These are phyloP conservation scores for Tetheella fluctuosa DNA, from an alignment of 2,888 invertebrate genomes.

Conservation along the genomic window DNA sequence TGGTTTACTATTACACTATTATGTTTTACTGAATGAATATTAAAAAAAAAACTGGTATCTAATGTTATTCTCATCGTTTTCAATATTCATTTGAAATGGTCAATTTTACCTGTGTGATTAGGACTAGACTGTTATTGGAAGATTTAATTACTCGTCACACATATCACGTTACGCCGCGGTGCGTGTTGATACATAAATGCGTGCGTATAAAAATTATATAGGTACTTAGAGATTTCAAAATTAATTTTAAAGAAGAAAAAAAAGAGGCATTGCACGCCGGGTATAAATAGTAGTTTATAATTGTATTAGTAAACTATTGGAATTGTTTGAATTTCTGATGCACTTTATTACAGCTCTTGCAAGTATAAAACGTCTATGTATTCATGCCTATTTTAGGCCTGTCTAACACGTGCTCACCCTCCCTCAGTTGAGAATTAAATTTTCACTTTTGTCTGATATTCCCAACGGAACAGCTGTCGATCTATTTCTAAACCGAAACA, in stretches of 20 bases:
- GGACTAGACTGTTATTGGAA: background rate
- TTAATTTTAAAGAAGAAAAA: no score
- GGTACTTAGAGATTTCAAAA: no score
- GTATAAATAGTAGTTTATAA: no score
- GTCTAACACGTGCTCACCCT: constrained; percentile 49
- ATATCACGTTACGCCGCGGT: background rate
- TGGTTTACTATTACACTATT: no score
- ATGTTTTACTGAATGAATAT: no score
- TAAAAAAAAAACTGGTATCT: no score
- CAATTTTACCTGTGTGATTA: no score
- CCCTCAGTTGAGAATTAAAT: constrained; percentile 55
- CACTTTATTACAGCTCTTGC: background rate
- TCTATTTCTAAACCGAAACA: constrained; percentile 69
- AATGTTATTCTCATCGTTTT: no score
- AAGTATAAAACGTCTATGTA: background rate
- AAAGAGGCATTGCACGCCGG: no score
- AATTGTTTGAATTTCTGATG: background rate
- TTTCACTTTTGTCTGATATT: constrained; percentile 65
- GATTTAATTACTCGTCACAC: background rate
- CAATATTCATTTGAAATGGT: background rate
- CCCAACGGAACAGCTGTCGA: constrained; percentile 72
- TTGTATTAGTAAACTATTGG: background rate
- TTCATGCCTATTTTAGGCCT: constrained; percentile 42
- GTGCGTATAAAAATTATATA: no score
- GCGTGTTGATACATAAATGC: constrained; percentile 19